phyloP scores from a whole-genome alignment of 1,140 invertebrate genomes.

The Brachionus asplanchnoidis region DNA sequence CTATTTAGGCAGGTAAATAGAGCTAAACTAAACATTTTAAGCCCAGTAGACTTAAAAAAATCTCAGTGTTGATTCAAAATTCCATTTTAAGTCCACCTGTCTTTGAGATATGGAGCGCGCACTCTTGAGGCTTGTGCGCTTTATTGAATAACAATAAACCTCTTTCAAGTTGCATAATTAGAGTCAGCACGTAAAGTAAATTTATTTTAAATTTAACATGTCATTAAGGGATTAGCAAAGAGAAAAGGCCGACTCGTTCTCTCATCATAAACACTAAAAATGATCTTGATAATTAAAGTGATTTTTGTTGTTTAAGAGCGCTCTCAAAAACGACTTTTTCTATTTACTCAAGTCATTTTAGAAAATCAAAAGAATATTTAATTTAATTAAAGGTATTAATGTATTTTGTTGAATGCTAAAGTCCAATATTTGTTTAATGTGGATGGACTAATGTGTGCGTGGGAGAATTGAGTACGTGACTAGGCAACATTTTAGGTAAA shows the following conservation, averaged over 20 bases:
- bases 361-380: constrained; percentile 19
- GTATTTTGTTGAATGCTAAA: neutral
- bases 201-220: constrained; percentile 25
- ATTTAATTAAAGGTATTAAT: constrained; percentile 32
- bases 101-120: neutral
- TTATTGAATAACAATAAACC: neutral
- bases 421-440: neutral
- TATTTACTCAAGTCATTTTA: constrained; percentile 26
- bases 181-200: constrained; percentile 33
- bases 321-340: neutral
- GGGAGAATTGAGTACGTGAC: constrained; percentile 18
- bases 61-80: neutral
- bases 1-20: constrained; percentile 31
- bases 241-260: neutral
- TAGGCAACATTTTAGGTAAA: constrained; percentile 10
- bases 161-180: constrained; percentile 10
- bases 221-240: constrained; percentile 3
- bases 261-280: constrained; percentile 32
- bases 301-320: neutral
- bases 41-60: neutral
- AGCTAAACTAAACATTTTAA: constrained; percentile 35
- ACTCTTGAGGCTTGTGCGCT: neutral
- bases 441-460: neutral
- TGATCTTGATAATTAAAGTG: constrained; percentile 29
- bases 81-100: constrained; percentile 11